phyloP scores from a whole-genome alignment of 1,140 invertebrate genomes.

The Dendroctonus ponderosae region DNA sequence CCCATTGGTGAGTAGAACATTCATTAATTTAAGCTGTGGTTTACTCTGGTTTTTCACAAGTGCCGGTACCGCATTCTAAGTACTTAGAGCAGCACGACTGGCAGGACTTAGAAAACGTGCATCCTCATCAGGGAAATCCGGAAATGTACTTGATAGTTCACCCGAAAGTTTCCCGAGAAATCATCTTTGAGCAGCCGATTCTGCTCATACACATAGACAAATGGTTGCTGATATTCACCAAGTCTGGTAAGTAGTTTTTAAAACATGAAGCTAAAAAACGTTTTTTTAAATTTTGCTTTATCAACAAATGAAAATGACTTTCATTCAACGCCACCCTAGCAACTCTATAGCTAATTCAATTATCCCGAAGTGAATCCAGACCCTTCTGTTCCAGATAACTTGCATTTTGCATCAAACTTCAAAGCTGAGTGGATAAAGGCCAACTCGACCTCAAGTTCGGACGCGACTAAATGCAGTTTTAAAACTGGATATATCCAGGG shows the following conservation, averaged over 20 bases:
- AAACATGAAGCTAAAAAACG: no score
- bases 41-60: no score
- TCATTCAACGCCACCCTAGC: no score
- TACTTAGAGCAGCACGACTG: no score
- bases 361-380: not conserved
- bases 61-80: no score
- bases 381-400: conserved; percentile 23
- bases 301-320: no score
- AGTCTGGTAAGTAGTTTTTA: not conserved
- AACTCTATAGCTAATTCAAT: not conserved
- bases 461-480: conserved; percentile 38
- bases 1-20: no score
- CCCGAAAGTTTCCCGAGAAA: conserved; percentile 2
- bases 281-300: no score
- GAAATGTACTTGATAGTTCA: not conserved
- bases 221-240: conserved; percentile 5
- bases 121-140: no score
- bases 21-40: no score
- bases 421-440: conserved; percentile 33
- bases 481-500: conserved; percentile 37
- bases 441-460: conserved; percentile 14
- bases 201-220: conserved; percentile 1
- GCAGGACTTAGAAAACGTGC: no score
- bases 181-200: conserved; percentile 2
- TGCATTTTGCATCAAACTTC: conserved; percentile 33